Percentiles rank a stretch among this genome's conserved stretches.
These are phyloP conservation scores for Ichneumoninae sp. DNA, from an alignment of 2,888 invertebrate species.

Conservation along the genomic window DNA sequence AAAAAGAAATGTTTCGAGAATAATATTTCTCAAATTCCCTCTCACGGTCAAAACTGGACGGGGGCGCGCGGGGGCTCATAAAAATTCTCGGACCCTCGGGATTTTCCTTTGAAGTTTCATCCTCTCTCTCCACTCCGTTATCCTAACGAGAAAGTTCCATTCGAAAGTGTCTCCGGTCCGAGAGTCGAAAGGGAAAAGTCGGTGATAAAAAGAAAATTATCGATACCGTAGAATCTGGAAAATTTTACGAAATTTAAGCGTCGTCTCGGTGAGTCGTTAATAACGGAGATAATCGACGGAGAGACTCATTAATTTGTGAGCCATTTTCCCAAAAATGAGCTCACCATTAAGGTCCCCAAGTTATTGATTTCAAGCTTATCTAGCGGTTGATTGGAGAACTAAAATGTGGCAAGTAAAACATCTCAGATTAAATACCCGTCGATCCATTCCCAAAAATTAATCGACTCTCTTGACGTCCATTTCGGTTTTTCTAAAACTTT, in stretches of 20 bases:
- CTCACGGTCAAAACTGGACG: conserved; percentile 1
- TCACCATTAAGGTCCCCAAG: no score
- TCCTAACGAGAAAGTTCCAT: conserved; percentile 45
- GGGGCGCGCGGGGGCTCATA: conserved; percentile 11
- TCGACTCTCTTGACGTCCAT: no score
- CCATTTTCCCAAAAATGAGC: no score
- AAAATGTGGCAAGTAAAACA: no score
- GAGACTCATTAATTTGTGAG: no score
- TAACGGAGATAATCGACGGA: no score
- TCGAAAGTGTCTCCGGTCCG: conserved; percentile 45
- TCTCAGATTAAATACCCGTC: no score
- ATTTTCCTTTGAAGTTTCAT: conserved; percentile 54
- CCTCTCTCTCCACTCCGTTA: conserved; percentile 24
- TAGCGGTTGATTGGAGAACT: no score
- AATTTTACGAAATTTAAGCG: neutral
- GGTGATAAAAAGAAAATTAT: conserved; percentile 39
- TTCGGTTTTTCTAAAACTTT: neutral
- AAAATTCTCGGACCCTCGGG: conserved; percentile 40
- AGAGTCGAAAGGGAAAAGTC: neutral
- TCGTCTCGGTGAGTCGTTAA: no score
- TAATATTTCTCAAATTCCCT: conserved; percentile 35
- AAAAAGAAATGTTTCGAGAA: conserved; percentile 35
- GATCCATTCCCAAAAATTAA: no score
- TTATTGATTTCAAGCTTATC: no score
- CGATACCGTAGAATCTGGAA: conserved; percentile 42